These are phyloP conservation scores for Psittacara wagleri DNA, from an alignment of 2,113 vertebrate species.

Conservation along the genomic window DNA sequence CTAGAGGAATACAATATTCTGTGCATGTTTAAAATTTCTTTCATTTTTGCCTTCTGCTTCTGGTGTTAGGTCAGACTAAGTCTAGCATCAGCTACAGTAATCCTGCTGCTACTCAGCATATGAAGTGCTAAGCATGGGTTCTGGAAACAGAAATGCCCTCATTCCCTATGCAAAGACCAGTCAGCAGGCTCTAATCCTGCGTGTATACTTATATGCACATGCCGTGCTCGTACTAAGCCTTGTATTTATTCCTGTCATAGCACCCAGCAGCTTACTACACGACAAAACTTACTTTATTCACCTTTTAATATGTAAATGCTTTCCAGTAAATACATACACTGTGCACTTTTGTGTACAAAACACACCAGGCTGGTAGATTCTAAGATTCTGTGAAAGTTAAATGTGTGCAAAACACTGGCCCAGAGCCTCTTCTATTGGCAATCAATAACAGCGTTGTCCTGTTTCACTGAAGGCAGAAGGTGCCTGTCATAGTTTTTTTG, in stretches of 20 bases:
- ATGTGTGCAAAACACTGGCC: not conserved
- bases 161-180: not conserved
- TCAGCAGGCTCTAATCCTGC: not conserved
- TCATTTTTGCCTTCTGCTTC: not conserved
- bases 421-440: not conserved
- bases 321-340: not conserved
- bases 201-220: not conserved
- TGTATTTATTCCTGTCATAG: not conserved
- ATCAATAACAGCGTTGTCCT: not conserved
- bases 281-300: not conserved
- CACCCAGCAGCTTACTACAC: not conserved
- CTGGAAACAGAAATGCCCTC: not conserved
- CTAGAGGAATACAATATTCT: not conserved
- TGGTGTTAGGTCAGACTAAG: not conserved
- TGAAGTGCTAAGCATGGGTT: not conserved
- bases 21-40: not conserved
- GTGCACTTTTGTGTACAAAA: not conserved
- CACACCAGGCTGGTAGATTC: not conserved
- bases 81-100: slow-evolving; percentile 8
- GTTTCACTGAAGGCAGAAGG: not conserved
- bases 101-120: not conserved
- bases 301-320: not conserved
- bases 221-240: not conserved
- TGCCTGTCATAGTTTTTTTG: not conserved
- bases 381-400: not conserved